Evolutionary conservation across 2,113 vertebrate species (phyloP).

Genomic region (Microtus montanus): DNA sequence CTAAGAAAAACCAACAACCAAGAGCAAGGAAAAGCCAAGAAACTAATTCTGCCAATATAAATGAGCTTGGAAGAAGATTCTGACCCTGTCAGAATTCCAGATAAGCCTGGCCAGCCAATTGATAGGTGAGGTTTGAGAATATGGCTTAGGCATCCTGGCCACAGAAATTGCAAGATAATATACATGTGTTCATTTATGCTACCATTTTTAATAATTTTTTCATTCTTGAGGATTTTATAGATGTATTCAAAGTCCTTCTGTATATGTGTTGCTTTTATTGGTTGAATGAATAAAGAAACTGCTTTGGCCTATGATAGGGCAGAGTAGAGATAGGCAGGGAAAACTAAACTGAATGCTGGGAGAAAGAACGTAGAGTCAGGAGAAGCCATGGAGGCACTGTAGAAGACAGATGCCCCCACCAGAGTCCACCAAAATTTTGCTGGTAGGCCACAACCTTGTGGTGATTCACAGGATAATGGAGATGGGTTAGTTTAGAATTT

Average conservation of each 20-base stretch:
- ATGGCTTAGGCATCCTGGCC: background rate
- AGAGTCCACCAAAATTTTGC: too few relatives aligned
- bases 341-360: too few relatives aligned
- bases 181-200: background rate
- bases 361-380: too few relatives aligned
- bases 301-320: too few relatives aligned
- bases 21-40: background rate
- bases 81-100: background rate
- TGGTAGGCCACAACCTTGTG: too few relatives aligned
- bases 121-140: background rate
- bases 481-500: too few relatives aligned
- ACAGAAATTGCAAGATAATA: background rate
- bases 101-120: background rate
- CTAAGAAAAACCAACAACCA: background rate
- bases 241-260: background rate
- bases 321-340: too few relatives aligned
- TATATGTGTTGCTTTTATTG: too few relatives aligned
- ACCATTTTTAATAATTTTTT: background rate
- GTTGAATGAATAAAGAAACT: too few relatives aligned
- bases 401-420: too few relatives aligned
- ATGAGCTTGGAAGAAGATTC: background rate
- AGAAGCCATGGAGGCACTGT: too few relatives aligned
- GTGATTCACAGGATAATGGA: too few relatives aligned
- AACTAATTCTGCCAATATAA: background rate
- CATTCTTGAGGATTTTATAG: background rate